Evolutionary conservation across 2,113 vertebrate species (phyloP).

Genomic region (Xiphophorus hellerii): DNA sequence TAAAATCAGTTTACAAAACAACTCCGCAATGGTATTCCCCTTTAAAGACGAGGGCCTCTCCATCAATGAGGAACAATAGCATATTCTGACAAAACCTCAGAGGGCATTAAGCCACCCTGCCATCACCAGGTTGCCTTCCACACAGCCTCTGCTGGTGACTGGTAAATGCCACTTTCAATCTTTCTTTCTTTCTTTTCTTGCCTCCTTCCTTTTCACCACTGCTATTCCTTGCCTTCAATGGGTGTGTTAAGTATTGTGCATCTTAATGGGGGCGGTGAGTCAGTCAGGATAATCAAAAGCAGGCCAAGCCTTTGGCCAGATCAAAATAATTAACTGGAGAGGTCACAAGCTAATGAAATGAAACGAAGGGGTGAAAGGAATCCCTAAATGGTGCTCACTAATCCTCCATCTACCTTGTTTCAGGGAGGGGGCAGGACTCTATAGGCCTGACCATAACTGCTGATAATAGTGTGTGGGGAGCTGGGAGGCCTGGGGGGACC

Average conservation of each 20-base stretch:
- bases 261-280: constrained; percentile 73
- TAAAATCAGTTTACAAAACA: constrained; percentile 52
- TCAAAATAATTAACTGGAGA: constrained; percentile 86
- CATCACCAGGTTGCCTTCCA: constrained; percentile 60
- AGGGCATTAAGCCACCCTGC: constrained; percentile 66
- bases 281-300: constrained; percentile 82
- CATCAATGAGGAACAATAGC: constrained; percentile 74
- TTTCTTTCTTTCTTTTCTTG: constrained; percentile 59
- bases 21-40: constrained; percentile 50
- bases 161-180: constrained; percentile 81
- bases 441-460: constrained; percentile 55
- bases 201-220: constrained; percentile 69
- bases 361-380: constrained; percentile 75
- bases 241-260: constrained; percentile 83
- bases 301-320: constrained; percentile 82
- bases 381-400: constrained; percentile 78
- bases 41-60: constrained; percentile 60
- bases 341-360: constrained; percentile 86
- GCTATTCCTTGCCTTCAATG: constrained; percentile 68
- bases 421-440: constrained; percentile 64
- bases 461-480: constrained; percentile 64
- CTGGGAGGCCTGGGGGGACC: constrained; percentile 28
- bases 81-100: constrained; percentile 76
- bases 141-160: constrained; percentile 63
- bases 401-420: constrained; percentile 82